phyloP scores from a whole-genome alignment of 2,888 invertebrate species.

The Neocrepidodera transversa region DNA sequence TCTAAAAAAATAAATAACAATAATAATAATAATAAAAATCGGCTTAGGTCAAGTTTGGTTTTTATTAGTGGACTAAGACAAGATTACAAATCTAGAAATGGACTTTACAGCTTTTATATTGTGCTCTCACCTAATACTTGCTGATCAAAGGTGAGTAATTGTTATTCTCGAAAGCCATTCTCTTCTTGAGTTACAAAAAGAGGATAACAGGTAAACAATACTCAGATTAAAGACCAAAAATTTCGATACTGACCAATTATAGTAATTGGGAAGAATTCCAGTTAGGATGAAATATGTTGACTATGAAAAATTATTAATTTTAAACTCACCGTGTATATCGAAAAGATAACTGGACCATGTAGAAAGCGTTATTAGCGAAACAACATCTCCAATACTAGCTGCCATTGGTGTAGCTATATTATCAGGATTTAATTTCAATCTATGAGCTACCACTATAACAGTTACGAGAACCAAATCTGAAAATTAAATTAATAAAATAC shows the following conservation, averaged over 20 bases:
- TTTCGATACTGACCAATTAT: no score
- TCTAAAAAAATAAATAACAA: constrained; percentile 58
- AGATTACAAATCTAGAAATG: no score
- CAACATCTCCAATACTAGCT: constrained; percentile 94
- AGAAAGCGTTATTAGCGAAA: constrained; percentile 86
- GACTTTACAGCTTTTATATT: no score
- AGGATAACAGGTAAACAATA: no score
- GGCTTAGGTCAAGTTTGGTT: no score
- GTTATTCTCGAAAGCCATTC: no score
- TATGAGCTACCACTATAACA: constrained; percentile 86
- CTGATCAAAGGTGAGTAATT: no score
- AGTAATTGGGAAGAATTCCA: no score
- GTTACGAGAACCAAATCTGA: constrained; percentile 87
- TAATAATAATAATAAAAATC: neutral
- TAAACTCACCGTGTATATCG: constrained; percentile 69
- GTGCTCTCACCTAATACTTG: no score
- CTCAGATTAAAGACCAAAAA: no score
- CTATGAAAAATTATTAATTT: neutral
- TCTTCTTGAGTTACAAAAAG: no score
- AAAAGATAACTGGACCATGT: constrained; percentile 81
- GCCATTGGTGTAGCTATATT: constrained; percentile 97
- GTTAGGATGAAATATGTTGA: neutral
- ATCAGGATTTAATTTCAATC: constrained; percentile 90
- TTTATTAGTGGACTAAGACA: no score
- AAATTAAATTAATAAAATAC: constrained; percentile 41